phyloP scores from a whole-genome alignment of 2,888 invertebrate species.

The Troides aeacus region DNA sequence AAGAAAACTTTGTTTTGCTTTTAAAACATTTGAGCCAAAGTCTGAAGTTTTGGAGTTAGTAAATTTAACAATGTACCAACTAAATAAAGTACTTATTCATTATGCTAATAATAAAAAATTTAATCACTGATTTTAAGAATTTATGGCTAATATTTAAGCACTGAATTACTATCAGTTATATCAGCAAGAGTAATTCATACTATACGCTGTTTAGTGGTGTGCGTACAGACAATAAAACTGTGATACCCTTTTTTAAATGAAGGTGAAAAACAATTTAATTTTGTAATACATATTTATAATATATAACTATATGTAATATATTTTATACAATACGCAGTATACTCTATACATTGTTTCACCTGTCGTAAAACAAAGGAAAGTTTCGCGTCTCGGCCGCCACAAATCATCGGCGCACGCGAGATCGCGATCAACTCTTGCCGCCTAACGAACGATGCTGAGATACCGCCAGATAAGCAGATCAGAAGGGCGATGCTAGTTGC shows the following conservation, averaged over 20 bases:
- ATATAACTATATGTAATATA: background rate
- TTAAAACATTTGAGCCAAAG: no score
- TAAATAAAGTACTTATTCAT: no score
- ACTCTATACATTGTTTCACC: constrained; percentile 19
- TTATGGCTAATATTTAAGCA: background rate
- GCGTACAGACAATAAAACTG: no score
- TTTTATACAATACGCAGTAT: no score
- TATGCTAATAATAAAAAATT: background rate
- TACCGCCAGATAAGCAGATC: constrained; percentile 31
- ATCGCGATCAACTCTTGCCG: constrained; percentile 39
- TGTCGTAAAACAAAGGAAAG: constrained; percentile 38
- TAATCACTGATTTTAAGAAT: background rate
- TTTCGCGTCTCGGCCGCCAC: constrained; percentile 30
- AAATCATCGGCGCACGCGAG: constrained; percentile 35
- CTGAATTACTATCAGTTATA: background rate
- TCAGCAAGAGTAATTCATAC: background rate
- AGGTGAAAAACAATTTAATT: no score
- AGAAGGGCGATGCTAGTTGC: constrained; percentile 22
- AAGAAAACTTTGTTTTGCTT: background rate
- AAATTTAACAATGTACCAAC: no score
- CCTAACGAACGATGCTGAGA: constrained; percentile 37
- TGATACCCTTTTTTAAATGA: no score
- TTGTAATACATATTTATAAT: no score
- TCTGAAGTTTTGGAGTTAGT: no score
- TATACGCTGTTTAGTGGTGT: no score